Evolutionary conservation across 1,140 invertebrate species (phyloP), one percentile per base, ranked within the genome.

Genomic region (Sipha flava): DNA sequence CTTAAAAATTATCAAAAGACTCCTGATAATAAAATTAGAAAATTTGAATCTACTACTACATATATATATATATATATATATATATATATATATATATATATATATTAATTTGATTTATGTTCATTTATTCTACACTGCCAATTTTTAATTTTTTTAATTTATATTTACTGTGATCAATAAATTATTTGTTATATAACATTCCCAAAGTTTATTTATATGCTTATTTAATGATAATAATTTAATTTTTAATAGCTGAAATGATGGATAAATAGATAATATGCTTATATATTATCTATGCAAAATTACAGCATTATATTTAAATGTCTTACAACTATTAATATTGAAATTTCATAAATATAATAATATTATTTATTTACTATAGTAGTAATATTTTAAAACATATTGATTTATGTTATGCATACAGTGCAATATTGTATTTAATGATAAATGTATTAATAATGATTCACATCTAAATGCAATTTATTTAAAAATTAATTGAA

Each of bases 151-250:
- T 47, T 29, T n/a, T 26, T 10, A 47, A 70, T 47, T 47, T 34
- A 70, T 47, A 29, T 66, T 70, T 47, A 4, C 23, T 70, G 26
- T 31, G 66, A 70, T 26, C 66, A 70, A 45, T 45, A 21, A n/a
- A 34, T 47, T n/a, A 47, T 45, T 70, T 70, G 66, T 70, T 70
- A 7, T 29, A 47, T n/a, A 47, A 70, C 66, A 70, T 70, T 70
- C 66, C 66, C 26, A 70, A 70, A 47, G 7, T 70, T 70, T 47
- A 70, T 68, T 68, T 68, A 45, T 10, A 45, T 45, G 6, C 18
- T 68, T 29, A 45, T 47, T 6, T 40, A 40, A n/a, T n/a, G n/a
- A n/a, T n/a, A n/a, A n/a, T 43, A 59, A 29, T 59, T n/a, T 66
- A 70, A 29, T 23, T 23, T 47, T 37, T 47, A 70, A 70, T 1